Base-by-base conservation (phyloP, 2,113 vertebrate genomes). In the Cyanoderma ruficeps region DNA sequence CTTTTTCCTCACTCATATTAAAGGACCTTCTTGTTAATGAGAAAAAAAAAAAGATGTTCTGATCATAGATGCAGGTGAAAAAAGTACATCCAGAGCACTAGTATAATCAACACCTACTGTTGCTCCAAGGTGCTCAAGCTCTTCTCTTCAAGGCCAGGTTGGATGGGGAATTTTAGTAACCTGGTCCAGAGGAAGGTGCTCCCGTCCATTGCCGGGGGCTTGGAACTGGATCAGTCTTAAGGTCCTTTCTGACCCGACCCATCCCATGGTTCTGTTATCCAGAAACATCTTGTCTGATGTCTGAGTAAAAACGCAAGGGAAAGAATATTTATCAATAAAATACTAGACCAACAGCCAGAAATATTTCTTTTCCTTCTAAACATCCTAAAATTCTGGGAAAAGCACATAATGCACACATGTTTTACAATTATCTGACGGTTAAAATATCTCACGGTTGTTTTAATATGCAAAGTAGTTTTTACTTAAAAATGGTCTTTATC, bases 161-260 rank as follows among this genome's bases (percentile, higher is more conserved):
- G 46, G 61, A 10, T 37, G 63, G 15, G 11, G 63, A 10, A 60
- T 57, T 50, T 37, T 27, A 27, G 37, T 31, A 15, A 31, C 25
- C 8, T 21, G 31, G 20, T 25, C 7, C 17, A 11, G 44, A 33
- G 46, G 53, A 44, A 52, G 7, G 11, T 28, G 18, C 23, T 27
- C 53, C 37, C 44, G 25, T 20, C 17, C 46, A 37, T 11, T 19
- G 28, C 46, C 60, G 46, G 22, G 10, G 7, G 8, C 15, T 60
- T 44, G 18, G 33, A 77, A 28, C 18, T 60, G 18, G 12, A 39
- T 52, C 6, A 33, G 33, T 50, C 30, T 39, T 53, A 33, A 16
- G 18, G 15, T 24, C 12, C 11, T 33, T 69, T 28, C 33, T 28
- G 19, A 60, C 55, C 15, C 0, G 0, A 69, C 11, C 11, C 5